A percentile compares a stretch with the other conserved stretches of the same genome.
phyloP scores from a whole-genome alignment of 2,797 vertebrate genomes.

The Megalops cyprinoides region DNA sequence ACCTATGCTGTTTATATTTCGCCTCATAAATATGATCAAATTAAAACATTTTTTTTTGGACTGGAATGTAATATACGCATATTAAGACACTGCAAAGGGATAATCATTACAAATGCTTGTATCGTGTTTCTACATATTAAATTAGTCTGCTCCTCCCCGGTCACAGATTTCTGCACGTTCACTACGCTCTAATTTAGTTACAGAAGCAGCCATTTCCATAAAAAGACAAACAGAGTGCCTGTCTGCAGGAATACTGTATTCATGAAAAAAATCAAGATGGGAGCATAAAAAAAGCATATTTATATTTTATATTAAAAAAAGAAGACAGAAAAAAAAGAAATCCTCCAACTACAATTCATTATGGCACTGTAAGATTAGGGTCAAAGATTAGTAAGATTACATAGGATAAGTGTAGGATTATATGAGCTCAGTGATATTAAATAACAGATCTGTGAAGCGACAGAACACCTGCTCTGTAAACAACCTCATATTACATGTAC shows the following conservation, averaged over 20 bases:
- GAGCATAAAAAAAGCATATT: not conserved
- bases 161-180: slow-evolving; percentile 53
- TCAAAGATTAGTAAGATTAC: slow-evolving; percentile 80
- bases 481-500: slow-evolving; percentile 54
- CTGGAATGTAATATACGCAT: slow-evolving; percentile 77
- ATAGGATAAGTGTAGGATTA: slow-evolving; percentile 78
- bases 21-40: slow-evolving; percentile 77
- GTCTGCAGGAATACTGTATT: slow-evolving; percentile 48
- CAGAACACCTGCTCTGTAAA: slow-evolving; percentile 70
- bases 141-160: slow-evolving; percentile 58
- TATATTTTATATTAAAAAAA: slow-evolving; percentile 5
- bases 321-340: not conserved
- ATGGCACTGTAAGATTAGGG: slow-evolving; percentile 70
- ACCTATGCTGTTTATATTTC: slow-evolving; percentile 51
- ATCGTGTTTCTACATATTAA: slow-evolving; percentile 48
- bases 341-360: slow-evolving; percentile 9
- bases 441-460: slow-evolving; percentile 73
- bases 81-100: slow-evolving; percentile 55
- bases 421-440: slow-evolving; percentile 76
- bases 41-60: slow-evolving; percentile 71
- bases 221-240: slow-evolving; percentile 50
- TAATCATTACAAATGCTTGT: slow-evolving; percentile 46
- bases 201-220: slow-evolving; percentile 4
- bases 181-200: not conserved
- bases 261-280: not conserved